Base-by-base conservation (phyloP, 2,113 vertebrate genomes). In the Tenrec ecaudatus region DNA sequence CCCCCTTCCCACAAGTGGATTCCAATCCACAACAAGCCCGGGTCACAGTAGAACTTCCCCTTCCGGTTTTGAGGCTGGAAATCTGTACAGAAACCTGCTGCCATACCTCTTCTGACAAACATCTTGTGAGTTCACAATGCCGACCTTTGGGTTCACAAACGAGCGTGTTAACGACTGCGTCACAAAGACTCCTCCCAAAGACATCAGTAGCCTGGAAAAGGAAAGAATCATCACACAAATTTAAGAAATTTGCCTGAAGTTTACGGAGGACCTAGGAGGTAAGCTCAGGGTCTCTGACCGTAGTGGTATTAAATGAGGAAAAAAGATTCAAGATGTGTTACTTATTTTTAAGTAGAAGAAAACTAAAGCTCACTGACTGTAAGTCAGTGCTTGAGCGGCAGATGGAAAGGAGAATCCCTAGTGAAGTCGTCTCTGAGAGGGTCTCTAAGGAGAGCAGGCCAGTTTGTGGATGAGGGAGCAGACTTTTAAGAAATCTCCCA, bases 281-380 rank as follows among this genome's bases (percentile, higher is more conserved):
- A 86, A 84, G 75, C 62, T 31, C 43, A 43, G 82, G 4, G 15
- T 86, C 6, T 81, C 38, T 84, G 47, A 90, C 31, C 85, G 53
- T 6, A 82, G 29, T 90, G 19, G 23, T 60, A 47, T 36, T 83
- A 53, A 88, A 43, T 69, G n/a, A 68, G 75, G 79, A 60, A 84
- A 79, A 86, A 25, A 38, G 9, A 17, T 80, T 92, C 60, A 83
- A 83, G 40, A 36, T 84, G 2, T 58, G 22, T 60, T 94, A 20
- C 71, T 81, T 40, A n/a, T 90, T 90, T 94, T 64, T 87, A 88
- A 95, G 60, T 31, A 95, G 38, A 71, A 91, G 20, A 77, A 94
- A 89, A 94, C 8, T n/a, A 62, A 87, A 88, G 68, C 15, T 60
- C 25, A 88, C 0, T 25, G 38, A 83, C 2, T 10, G 11, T 10